Base-by-base conservation (phyloP, 1,140 invertebrate species). In the Procambarus clarkii region DNA sequence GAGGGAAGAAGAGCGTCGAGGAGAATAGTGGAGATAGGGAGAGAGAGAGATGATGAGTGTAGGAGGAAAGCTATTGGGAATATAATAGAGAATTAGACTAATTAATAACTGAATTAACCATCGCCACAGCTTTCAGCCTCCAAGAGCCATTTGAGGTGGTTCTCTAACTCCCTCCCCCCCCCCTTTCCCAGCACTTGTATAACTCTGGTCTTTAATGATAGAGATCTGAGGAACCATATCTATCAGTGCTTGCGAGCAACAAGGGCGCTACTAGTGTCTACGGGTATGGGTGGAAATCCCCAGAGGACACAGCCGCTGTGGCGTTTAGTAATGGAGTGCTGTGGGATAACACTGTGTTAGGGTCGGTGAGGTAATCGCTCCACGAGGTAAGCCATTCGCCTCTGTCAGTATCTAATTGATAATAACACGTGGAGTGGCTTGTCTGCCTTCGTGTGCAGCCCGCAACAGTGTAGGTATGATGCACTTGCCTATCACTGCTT, bases 371-470 rank as follows among this genome's bases (percentile, higher is more conserved):
- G 46, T 58, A 50, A 50, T 58, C 79, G 60, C 18, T 34, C 46
- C 50, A 81, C 46, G 50, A 21, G 79, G 50, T 46, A 34, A 54
- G 8, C 48, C 79, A 48, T 48, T 11, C 79, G 50, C 50, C 79
- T 81, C 79, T 58, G 79, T 81, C 79, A 81, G 79, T 81, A n/a
- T 81, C 79, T 81, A 81, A 81, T 81, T 81, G 79, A 9, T 81
- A 81, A 81, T 81, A 81, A 81, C 50, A 81, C 50, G 79, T 21
- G 3, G 24, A 34, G 15, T 81, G 79, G 50, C 79, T 54, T 50
- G 3, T 34, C 54, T 24, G 50, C 79, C 79, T 81, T 81, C 46
- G 79, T 81, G 79, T 24, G 18, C 24, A 60, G 79, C 54, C 24
- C 60, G 60, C 54, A 60, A 24, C 79, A 54, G 48, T 21, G 50